Evolutionary conservation across 2,113 vertebrate genomes (phyloP).

Genomic region (Syngnathus scovelli): DNA sequence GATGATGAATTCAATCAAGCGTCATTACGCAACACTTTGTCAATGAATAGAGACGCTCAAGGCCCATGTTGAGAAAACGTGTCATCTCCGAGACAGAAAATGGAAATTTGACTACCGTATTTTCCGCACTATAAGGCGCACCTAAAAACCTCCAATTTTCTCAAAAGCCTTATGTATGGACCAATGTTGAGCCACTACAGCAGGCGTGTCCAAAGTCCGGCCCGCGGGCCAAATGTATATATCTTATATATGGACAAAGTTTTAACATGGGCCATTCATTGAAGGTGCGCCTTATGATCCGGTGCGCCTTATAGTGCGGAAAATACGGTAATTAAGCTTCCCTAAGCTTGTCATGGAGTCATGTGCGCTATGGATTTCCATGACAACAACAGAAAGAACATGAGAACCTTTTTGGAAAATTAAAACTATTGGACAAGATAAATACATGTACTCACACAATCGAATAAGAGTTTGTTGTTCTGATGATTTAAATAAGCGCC

Average conservation of each 20-base stretch:
- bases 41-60: slow-evolving; percentile 5
- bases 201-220: no score
- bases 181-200: no score
- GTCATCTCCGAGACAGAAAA: neutral
- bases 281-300: no score
- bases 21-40: neutral
- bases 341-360: neutral
- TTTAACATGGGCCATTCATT: no score
- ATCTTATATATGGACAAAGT: no score
- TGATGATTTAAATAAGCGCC: neutral
- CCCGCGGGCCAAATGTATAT: no score
- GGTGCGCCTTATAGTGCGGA: no score
- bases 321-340: neutral
- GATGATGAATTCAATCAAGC: slow-evolving; percentile 41
- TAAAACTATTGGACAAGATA: neutral
- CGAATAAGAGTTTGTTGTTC: neutral
- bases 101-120: neutral
- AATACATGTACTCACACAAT: neutral
- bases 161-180: no score
- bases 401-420: neutral
- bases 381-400: slow-evolving; percentile 6
- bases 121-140: no score
- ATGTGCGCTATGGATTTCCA: neutral
- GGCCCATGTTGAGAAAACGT: slow-evolving; percentile 6
- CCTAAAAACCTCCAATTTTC: no score